These are phyloP conservation scores for Cetoscarus ocellatus DNA, from an alignment of 2,797 vertebrate genomes.

Conservation along the genomic window DNA sequence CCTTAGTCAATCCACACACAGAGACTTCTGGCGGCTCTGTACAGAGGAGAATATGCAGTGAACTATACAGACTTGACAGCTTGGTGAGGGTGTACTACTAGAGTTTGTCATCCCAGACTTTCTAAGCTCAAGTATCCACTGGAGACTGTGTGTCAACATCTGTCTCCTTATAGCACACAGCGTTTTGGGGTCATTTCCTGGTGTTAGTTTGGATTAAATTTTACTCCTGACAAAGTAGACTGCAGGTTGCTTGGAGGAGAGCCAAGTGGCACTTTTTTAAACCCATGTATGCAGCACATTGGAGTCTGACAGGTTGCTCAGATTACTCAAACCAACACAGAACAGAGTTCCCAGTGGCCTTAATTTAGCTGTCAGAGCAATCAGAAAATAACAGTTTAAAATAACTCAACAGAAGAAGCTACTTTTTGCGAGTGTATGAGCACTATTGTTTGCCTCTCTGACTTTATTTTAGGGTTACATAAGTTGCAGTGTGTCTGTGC, in stretches of 20 bases:
- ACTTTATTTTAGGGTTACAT: constrained; percentile 28
- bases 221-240: constrained; percentile 28
- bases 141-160: constrained; percentile 34
- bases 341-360: constrained; percentile 12
- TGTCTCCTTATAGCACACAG: constrained; percentile 33
- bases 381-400: constrained; percentile 8
- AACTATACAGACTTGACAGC: neutral
- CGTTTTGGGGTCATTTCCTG: constrained; percentile 37
- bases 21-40: too few relatives aligned
- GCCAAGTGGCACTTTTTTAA: constrained; percentile 23
- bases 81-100: neutral
- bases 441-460: neutral
- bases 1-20: neutral
- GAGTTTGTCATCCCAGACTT: constrained; percentile 5
- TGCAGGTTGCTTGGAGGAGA: constrained; percentile 40
- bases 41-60: neutral
- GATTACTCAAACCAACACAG: constrained; percentile 9
- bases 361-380: constrained; percentile 13
- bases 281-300: neutral
- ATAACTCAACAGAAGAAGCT: constrained; percentile 2
- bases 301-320: constrained; percentile 22
- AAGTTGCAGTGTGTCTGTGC: constrained; percentile 31
- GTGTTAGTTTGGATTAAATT: constrained; percentile 43
- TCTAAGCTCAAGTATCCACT: constrained; percentile 6
- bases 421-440: neutral